These are phyloP conservation scores for Perognathus longimembris DNA, from an alignment of 2,113 vertebrate species.

Conservation along the genomic window DNA sequence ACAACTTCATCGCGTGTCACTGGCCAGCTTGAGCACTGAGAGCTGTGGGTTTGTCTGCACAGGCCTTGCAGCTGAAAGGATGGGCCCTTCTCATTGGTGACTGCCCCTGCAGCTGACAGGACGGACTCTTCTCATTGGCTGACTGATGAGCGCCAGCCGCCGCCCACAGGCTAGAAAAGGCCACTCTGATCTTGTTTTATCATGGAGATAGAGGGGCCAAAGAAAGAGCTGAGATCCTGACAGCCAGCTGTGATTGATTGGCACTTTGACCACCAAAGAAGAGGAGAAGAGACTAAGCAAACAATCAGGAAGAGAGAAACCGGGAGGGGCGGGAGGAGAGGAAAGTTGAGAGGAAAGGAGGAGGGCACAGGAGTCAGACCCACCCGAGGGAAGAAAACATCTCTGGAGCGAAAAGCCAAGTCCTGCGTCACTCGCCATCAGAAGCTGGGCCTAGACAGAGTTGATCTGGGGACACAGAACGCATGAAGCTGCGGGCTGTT, in stretches of 20 bases:
- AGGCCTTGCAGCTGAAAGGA: background rate
- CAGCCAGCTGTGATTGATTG: constrained; percentile 26
- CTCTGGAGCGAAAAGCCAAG: constrained; percentile 60
- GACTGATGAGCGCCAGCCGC: background rate
- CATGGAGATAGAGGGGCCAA: constrained; percentile 2
- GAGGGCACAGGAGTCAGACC: constrained; percentile 25
- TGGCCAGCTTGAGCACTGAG: background rate
- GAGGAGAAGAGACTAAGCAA: constrained; percentile 49
- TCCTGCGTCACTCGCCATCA: constrained; percentile 37
- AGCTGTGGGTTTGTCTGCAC: background rate
- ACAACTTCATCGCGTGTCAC: constrained; percentile 57
- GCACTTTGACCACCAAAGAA: constrained; percentile 43
- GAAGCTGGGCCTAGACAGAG: constrained; percentile 36
- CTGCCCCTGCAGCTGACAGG: constrained; percentile 21
- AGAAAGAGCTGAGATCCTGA: constrained; percentile 2
- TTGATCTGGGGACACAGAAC: constrained; percentile 46
- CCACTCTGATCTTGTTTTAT: constrained; percentile 44
- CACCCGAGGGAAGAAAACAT: background rate
- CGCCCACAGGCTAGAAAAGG: background rate
- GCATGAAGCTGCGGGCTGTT: background rate
- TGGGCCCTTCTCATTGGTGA: no score
- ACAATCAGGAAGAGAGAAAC: constrained; percentile 60
- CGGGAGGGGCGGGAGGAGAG: constrained; percentile 31
- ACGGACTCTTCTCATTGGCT: constrained; percentile 31
- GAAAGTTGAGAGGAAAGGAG: no score